These are phyloP conservation scores for Hippocampus zosterae DNA, from an alignment of 2,113 vertebrate species.

Conservation along the genomic window DNA sequence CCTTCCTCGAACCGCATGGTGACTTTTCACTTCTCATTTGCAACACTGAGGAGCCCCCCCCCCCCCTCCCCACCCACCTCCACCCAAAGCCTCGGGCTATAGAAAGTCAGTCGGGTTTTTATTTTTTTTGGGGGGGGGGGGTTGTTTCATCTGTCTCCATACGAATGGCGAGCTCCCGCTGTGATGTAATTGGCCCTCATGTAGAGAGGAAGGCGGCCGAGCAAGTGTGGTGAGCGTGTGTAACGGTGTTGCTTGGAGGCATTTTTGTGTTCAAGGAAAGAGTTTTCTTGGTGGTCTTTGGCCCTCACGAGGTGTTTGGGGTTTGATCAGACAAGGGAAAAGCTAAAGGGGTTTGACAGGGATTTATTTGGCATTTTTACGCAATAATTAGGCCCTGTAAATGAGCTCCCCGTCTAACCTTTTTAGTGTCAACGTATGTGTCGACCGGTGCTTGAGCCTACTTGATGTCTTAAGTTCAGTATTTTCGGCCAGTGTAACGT, in stretches of 20 bases:
- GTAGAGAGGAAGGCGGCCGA: slow-evolving; percentile 31
- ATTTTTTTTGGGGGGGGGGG: background rate
- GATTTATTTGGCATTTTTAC: slow-evolving; percentile 55
- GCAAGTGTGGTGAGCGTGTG: slow-evolving; percentile 17
- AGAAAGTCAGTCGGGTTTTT: background rate
- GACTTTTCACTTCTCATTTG: slow-evolving; percentile 29
- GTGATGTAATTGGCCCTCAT: slow-evolving; percentile 35
- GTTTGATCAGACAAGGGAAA: slow-evolving; percentile 66
- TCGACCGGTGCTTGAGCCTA: too few species aligned
- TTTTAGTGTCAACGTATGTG: slow-evolving; percentile 20
- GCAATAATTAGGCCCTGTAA: slow-evolving; percentile 63
- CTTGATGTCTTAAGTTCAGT: too few species aligned
- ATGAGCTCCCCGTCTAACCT: slow-evolving; percentile 55
- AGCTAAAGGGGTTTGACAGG: slow-evolving; percentile 55
- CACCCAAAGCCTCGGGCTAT: slow-evolving; percentile 1
- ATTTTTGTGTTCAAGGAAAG: slow-evolving; percentile 44
- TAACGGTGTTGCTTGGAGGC: slow-evolving; percentile 47
- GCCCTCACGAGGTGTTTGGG: slow-evolving; percentile 14
- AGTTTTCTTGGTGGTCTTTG: slow-evolving; percentile 44
- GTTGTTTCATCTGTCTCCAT: slow-evolving; percentile 25
- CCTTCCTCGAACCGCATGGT: slow-evolving; percentile 3
- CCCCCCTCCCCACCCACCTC: background rate
- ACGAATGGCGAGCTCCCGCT: slow-evolving; percentile 4
- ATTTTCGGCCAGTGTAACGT: too few species aligned
- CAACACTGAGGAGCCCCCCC: slow-evolving; percentile 1